Evolutionary conservation across 2,797 vertebrate genomes (phyloP), one percentile per base, ranked within the genome.

Genomic region (Lemur catta): DNA sequence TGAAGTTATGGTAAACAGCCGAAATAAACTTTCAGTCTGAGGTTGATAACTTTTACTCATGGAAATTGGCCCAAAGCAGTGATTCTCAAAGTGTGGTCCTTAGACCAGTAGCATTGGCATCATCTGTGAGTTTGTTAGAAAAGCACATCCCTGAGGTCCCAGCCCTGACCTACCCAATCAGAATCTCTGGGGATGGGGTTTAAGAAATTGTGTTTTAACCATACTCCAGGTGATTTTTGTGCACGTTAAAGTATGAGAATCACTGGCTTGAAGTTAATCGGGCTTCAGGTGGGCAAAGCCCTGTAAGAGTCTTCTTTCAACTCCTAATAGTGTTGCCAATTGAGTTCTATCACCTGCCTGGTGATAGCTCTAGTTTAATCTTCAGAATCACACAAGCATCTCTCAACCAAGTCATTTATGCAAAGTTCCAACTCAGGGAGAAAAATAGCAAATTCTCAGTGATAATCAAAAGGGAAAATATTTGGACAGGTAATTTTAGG

Each of bases 401-500:
- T 96, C 67, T 78, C 38, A 61, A 71, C 76, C 67, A 87, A 96
- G 76, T 81, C 85, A 86, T 78, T 89, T 95, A 81, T 65, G 59
- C 91, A 71, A 94, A 89, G 84, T 95, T 94, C 78, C 84, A 87
- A 88, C 52, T 89, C 91, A 79, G 80, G 78, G 78, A 94, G 94
- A 95, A 95, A 97, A 94, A 85, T 80, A 85, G 76, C 84, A 93
- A 90, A 93, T 94, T 96, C 69, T 92, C 93, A 41, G 55, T 75
- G 94, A 96, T 94, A 94, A 93, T 97, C 97, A 96, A 96, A 97
- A 94, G 89, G 84, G 91, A 96, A 97, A 97, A 96, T 96, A 97
- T 96, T 97, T 95, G 97, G 97, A 97, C 91, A 97, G 97, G 96
- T 97, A 96, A 96, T 96, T 97, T 97, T 93, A 67, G 63, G 38